phyloP scores from a whole-genome alignment of 2,797 vertebrate genomes.

The Dromococcyx pavoninus region DNA sequence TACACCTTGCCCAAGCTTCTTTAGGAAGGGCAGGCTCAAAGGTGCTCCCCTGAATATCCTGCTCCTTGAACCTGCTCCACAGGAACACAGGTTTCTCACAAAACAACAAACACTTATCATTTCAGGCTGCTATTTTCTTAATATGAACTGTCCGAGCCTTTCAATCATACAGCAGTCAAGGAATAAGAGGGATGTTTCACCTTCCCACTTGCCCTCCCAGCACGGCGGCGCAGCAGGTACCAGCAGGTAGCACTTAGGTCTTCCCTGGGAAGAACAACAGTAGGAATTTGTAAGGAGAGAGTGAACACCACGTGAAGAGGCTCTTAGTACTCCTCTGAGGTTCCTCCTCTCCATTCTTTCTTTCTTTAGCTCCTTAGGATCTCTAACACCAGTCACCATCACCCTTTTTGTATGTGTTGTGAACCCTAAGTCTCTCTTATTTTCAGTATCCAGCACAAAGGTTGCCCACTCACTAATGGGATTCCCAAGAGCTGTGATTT shows the following conservation, averaged over 20 bases:
- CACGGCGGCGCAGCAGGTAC: background rate
- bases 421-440: background rate
- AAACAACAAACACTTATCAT: accelerated
- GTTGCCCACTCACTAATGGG: background rate
- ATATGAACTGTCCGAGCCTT: accelerated
- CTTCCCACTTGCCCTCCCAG: background rate
- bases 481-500: background rate
- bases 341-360: background rate
- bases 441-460: background rate
- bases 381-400: background rate
- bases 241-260: background rate
- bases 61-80: background rate
- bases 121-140: background rate
- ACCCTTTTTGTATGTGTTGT: background rate
- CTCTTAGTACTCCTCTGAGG: accelerated
- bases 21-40: background rate
- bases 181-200: background rate
- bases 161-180: background rate
- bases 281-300: background rate
- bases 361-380: background rate
- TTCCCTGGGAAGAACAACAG: background rate
- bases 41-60: background rate
- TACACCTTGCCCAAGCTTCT: background rate
- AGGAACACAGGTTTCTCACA: background rate
- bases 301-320: background rate